Percentiles rank a stretch among this genome's conserved stretches.
phyloP scores from a whole-genome alignment of 2,797 vertebrate species.

The Enteromius paludinosus region DNA sequence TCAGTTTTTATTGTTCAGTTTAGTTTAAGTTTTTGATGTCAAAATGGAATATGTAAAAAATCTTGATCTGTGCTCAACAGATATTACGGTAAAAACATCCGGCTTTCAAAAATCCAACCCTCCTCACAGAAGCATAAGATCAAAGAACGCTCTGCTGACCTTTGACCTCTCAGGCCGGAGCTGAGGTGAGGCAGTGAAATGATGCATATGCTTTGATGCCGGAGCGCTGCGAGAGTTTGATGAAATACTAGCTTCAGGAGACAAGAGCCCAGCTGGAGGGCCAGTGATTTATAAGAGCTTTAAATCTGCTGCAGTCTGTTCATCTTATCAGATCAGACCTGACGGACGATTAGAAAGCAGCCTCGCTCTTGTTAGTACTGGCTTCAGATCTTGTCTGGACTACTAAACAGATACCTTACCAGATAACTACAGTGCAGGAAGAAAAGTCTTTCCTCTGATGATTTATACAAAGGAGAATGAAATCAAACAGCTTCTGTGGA shows the following conservation, averaged over 20 bases:
- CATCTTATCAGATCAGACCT: slow-evolving; percentile 37
- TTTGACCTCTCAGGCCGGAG: slow-evolving; percentile 45
- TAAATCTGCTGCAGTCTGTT: slow-evolving; percentile 34
- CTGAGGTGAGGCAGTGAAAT: not conserved
- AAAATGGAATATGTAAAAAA: not conserved
- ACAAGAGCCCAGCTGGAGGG: not conserved
- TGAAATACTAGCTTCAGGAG: slow-evolving; percentile 17
- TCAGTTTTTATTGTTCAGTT: not conserved
- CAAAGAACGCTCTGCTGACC: slow-evolving; percentile 13
- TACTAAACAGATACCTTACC: slow-evolving; percentile 14
- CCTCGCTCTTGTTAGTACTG: not conserved
- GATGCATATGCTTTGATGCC: slow-evolving; percentile 28
- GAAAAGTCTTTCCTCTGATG: not conserved
- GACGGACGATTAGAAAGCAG: slow-evolving; percentile 23
- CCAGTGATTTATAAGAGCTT: slow-evolving; percentile 40
- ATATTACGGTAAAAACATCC: slow-evolving; percentile 11
- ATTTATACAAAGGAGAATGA: slow-evolving; percentile 24
- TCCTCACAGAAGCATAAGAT: not conserved
- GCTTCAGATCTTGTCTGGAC: slow-evolving; percentile 41
- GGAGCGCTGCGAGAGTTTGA: not conserved
- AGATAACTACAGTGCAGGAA: not conserved
- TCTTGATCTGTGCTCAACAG: not conserved
- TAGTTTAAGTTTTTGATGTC: not conserved
- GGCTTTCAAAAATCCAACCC: slow-evolving; percentile 4
- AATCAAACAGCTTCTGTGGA: not conserved